phyloP scores from a whole-genome alignment of 1,140 invertebrate species.

The Rhizoglyphus robini region DNA sequence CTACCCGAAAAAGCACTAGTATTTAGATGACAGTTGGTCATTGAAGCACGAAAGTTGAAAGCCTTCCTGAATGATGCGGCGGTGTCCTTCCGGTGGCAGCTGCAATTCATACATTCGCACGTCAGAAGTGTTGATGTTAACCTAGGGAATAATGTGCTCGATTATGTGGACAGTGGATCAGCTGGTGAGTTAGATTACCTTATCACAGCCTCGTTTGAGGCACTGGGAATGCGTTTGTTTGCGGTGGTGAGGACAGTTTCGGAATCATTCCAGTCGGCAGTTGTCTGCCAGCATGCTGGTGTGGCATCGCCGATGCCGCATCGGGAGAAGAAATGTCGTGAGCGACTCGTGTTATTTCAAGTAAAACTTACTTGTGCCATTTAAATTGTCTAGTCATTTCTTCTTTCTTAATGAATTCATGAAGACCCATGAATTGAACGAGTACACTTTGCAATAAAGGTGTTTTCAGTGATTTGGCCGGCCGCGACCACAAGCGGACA shows the following conservation, averaged over 20 bases:
- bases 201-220: constrained; percentile 47
- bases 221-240: constrained; percentile 98
- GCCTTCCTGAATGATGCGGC: constrained; percentile 92
- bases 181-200: background rate
- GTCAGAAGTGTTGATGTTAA: constrained; percentile 95
- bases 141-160: too few species aligned
- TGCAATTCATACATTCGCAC: constrained; percentile 99
- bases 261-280: constrained; percentile 62
- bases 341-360: constrained; percentile 92
- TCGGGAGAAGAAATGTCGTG: constrained; percentile 88
- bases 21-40: constrained; percentile 69
- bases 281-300: constrained; percentile 83
- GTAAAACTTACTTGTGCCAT: constrained; percentile 99
- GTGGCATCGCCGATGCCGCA: too few species aligned
- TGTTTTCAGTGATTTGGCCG: constrained; percentile 75
- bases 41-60: constrained; percentile 80
- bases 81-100: constrained; percentile 93
- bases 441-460: constrained; percentile 75
- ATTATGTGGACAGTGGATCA: background rate
- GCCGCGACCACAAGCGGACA: constrained; percentile 1
- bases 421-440: constrained; percentile 66
- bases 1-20: constrained; percentile 86
- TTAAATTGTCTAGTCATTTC: constrained; percentile 98
- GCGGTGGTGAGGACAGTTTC: constrained; percentile 75
- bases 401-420: constrained; percentile 94